Evolutionary conservation across 2,888 invertebrate genomes (phyloP).

Genomic region (Prionchulus punctatus): DNA sequence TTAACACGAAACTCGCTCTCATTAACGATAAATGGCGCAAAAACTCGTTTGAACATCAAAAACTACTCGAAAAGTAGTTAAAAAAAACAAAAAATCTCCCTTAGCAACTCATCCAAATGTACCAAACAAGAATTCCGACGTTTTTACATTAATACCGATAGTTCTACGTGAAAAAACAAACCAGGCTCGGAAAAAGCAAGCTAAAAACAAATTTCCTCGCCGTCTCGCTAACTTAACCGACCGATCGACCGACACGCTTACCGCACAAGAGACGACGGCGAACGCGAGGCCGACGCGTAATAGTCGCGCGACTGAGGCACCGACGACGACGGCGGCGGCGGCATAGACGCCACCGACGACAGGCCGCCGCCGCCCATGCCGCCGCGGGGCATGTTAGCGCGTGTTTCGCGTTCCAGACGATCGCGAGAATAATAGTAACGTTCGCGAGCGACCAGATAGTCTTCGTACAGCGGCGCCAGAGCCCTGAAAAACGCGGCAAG

Average conservation of each 20-base stretch:
- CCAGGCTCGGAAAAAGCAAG: too few species aligned
- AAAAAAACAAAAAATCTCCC: too few species aligned
- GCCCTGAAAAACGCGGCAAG: slow-evolving; percentile 16
- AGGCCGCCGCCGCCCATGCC: slow-evolving; percentile 9
- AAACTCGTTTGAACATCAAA: too few species aligned
- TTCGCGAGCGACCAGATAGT: slow-evolving; percentile 23
- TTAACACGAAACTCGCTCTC: too few species aligned
- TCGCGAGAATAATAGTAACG: slow-evolving; percentile 28
- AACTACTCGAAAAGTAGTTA: too few species aligned
- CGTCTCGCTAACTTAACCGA: too few species aligned
- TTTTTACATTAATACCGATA: too few species aligned
- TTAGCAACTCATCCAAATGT: too few species aligned
- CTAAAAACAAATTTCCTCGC: too few species aligned
- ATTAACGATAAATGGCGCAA: too few species aligned
- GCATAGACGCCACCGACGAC: neutral
- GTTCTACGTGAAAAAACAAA: too few species aligned
- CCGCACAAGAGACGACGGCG: neutral
- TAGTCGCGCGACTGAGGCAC: neutral
- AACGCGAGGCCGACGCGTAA: neutral
- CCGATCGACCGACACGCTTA: neutral
- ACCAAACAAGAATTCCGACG: too few species aligned
- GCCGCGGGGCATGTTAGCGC: slow-evolving; percentile 9
- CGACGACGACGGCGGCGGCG: neutral
- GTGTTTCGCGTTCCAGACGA: slow-evolving; percentile 23
- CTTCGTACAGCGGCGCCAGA: slow-evolving; percentile 23